Evolutionary conservation across 2,113 vertebrate genomes (phyloP).

Genomic region (Protobothrops flavoviridis): DNA sequence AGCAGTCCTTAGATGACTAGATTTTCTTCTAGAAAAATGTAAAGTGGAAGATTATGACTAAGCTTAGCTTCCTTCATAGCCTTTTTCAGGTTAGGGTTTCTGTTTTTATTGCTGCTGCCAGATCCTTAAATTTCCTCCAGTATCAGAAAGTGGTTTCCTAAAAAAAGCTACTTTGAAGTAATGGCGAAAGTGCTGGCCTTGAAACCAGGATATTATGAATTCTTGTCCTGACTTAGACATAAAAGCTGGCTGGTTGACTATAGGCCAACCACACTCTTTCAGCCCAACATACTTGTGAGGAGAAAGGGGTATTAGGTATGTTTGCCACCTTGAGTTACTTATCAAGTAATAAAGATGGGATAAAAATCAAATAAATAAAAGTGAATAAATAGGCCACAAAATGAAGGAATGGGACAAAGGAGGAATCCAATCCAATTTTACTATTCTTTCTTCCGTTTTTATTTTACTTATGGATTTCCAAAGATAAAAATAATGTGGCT

Average conservation of each 20-base stretch:
- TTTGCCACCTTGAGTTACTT: background rate
- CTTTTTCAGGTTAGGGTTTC: too few relatives aligned
- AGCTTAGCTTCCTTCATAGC: background rate
- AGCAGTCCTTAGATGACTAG: background rate
- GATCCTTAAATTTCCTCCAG: background rate
- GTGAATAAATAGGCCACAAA: background rate
- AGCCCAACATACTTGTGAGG: background rate
- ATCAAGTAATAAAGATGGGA: background rate
- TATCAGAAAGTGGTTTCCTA: too few relatives aligned
- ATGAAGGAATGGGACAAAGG: background rate
- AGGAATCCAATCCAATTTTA: background rate
- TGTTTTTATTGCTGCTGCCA: background rate
- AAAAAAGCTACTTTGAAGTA: too few relatives aligned
- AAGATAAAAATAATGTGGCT: background rate
- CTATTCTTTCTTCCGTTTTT: background rate
- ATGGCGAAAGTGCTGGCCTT: too few relatives aligned
- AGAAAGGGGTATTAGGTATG: background rate
- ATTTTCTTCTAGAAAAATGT: background rate
- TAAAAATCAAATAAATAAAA: background rate
- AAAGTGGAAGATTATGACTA: background rate
- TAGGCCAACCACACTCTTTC: background rate
- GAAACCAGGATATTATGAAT: too few relatives aligned
- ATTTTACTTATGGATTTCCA: background rate
- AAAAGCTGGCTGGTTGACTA: too few relatives aligned
- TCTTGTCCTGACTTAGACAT: too few relatives aligned